A percentile compares a stretch with the other conserved stretches of the same genome.
Conservation (phyloP, 1,140 invertebrate genomes). For the Nautilus pompilius region DNA sequence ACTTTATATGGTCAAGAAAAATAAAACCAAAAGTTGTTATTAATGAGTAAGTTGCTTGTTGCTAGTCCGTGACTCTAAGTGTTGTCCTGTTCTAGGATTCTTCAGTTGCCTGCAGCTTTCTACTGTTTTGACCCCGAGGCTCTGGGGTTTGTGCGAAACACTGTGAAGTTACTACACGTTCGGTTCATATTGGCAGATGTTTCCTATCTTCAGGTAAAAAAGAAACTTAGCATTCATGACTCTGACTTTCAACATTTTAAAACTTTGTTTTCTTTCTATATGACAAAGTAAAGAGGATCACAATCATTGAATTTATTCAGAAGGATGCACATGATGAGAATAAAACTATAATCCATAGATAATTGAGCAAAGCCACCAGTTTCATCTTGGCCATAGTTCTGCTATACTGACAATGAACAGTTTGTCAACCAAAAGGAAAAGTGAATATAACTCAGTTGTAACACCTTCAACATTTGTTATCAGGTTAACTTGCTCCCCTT, state of each 20-base stretch:
- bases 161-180: slow-evolving; percentile 1
- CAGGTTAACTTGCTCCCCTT: too few species aligned
- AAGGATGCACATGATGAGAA: not conserved
- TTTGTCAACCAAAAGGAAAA: too few species aligned
- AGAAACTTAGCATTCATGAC: too few species aligned
- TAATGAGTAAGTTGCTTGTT: too few species aligned
- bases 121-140: slow-evolving; percentile 12
- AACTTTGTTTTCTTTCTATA: not conserved
- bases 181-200: slow-evolving; percentile 1
- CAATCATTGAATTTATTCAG: not conserved
- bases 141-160: not conserved
- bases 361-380: too few species aligned
- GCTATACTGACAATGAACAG: too few species aligned
- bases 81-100: slow-evolving; percentile 9
- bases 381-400: too few species aligned
- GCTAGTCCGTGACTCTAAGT: too few species aligned
- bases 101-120: slow-evolving; percentile 5
- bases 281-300: not conserved
- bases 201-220: slow-evolving; percentile 3
- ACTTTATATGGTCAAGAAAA: too few species aligned
- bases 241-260: not conserved
- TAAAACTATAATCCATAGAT: not conserved
- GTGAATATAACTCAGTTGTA: too few species aligned
- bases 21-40: too few species aligned
- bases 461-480: too few species aligned